Conservation (phyloP, 2,113 vertebrate genomes). For the Cochlearius cochlearius region DNA sequence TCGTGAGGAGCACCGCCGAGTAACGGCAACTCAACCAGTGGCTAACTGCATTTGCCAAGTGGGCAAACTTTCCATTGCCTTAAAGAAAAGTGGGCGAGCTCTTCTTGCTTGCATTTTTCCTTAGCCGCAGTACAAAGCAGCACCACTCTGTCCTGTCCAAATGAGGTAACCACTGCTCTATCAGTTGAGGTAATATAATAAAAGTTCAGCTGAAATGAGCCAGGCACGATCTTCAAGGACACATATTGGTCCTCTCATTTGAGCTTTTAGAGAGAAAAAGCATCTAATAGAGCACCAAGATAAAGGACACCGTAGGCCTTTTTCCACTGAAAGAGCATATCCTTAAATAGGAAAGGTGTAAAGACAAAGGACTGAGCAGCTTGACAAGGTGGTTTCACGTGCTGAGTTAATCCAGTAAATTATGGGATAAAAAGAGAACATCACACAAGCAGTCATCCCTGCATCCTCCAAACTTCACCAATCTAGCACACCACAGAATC, state of each 20-base stretch:
- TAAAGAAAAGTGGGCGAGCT: neutral
- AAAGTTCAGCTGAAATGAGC: neutral
- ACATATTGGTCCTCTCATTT: neutral
- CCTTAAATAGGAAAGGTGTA: neutral
- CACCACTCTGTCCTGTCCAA: neutral
- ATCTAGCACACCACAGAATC: neutral
- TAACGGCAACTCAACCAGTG: neutral
- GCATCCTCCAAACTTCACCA: neutral
- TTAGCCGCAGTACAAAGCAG: neutral
- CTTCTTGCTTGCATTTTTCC: neutral
- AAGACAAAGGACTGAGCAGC: neutral
- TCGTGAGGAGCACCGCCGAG: fast-evolving
- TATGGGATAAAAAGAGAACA: neutral
- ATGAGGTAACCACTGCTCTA: neutral
- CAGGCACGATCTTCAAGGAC: neutral
- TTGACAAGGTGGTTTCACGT: neutral
- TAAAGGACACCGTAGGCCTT: neutral
- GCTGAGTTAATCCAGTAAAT: neutral
- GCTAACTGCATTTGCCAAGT: neutral
- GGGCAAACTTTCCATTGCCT: neutral
- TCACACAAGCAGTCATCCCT: neutral
- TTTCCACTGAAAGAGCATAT: neutral
- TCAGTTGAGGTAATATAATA: neutral
- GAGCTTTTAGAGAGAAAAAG: neutral
- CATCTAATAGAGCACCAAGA: neutral